phyloP scores from a whole-genome alignment of 2,113 vertebrate genomes.

The Psammodynastes pulverulentus region DNA sequence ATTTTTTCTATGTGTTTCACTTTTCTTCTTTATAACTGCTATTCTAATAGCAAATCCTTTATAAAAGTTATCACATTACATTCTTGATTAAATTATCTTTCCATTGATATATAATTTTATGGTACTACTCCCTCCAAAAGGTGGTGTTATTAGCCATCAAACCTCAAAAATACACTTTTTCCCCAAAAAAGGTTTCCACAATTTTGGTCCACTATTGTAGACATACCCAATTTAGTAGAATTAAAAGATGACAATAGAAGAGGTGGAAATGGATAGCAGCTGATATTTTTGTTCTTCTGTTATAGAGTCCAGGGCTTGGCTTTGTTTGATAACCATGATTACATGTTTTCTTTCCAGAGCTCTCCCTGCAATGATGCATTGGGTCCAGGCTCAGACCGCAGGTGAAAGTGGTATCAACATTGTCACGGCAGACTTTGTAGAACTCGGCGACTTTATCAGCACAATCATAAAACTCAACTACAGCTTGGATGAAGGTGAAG shows the following conservation, averaged over 20 bases:
- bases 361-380: slow-evolving; percentile 96
- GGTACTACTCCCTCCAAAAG: no score
- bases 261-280: not conserved
- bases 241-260: not conserved
- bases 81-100: no score
- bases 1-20: no score
- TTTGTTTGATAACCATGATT: slow-evolving; percentile 31
- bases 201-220: no score
- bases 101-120: no score
- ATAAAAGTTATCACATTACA: no score
- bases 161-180: no score
- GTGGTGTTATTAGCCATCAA: no score
- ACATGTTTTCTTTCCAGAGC: slow-evolving; percentile 77
- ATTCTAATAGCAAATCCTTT: no score
- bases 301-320: not conserved
- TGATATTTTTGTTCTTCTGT: not conserved
- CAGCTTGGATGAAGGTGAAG: slow-evolving; percentile 86
- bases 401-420: slow-evolving; percentile 96
- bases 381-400: slow-evolving; percentile 89
- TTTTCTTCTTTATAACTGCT: no score
- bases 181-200: no score
- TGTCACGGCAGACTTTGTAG: slow-evolving; percentile 96
- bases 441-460: slow-evolving; percentile 96
- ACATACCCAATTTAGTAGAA: not conserved
- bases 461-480: slow-evolving; percentile 97